Base-by-base conservation (phyloP, 2,797 vertebrate species). In the Ceryle rudis region DNA sequence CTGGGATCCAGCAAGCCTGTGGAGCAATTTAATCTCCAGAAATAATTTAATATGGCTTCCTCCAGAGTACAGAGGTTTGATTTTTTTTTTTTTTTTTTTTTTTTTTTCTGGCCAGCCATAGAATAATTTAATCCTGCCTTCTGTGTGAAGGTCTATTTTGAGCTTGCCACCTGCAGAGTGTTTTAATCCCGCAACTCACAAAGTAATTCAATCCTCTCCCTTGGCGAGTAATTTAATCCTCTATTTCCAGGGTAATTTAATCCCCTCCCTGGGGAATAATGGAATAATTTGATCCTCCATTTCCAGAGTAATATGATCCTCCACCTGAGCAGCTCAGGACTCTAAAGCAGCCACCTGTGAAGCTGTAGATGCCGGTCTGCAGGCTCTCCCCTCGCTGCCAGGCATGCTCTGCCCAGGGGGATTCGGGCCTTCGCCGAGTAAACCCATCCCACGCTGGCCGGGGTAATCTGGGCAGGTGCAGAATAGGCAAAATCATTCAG, bases 151-250 rank as follows among this genome's bases (percentile, higher is more conserved):
- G 88, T 90, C 95, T 97, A 89, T 97, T 97, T 96, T 92, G 81
- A 95, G 95, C 1, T 94, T 84, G 90, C 90, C 95, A 95, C 95
- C 94, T 96, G 94, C 85, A 44, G 90, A 93, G 82, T 86, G 95
- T 95, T 97, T 96, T 96, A 97, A 96, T 97, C 96, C 96, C 96
- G 62, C 93, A 67, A 86, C 90, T 95, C 94, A 54, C 66, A 71
- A 70, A 94, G 88, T 95, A 96, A 97, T 96, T 95, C 93, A 97
- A 95, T 96, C 95, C 93, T 96, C 90, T 97, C 94, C 94, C 94
- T 95, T 96, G 95, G 94, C 79, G 91, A 95, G 95, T 97, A 96
- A 96, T 97, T 97, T 97, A 96, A 97, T 97, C 96, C 96, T 96
- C 94, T 90, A 86, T 93, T 97, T 97, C 96, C 96, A 95, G 94